Conservation (phyloP, 53 echinoderm and acorn worm species). For the Paracentrotus lividus region DNA sequence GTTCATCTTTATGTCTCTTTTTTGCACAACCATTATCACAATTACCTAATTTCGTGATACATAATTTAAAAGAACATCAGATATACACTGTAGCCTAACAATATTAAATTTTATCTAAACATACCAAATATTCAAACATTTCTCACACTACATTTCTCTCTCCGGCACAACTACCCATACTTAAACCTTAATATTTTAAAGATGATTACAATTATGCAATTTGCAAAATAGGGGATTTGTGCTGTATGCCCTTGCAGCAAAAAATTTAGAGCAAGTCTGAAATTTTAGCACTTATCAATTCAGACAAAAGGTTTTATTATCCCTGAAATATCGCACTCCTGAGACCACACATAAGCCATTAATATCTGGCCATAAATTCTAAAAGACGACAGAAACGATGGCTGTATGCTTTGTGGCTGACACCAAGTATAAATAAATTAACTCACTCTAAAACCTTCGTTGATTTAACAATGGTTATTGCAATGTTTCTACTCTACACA, state of each 20-base stretch:
- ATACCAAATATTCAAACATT: background rate
- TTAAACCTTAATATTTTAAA: background rate
- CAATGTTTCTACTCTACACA: background rate
- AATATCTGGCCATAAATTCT: background rate
- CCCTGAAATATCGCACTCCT: background rate
- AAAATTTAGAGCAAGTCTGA: background rate
- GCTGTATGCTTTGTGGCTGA: slow-evolving; percentile 2
- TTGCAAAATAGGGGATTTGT: background rate
- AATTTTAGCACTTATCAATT: background rate
- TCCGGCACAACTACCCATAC: background rate
- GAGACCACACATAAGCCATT: background rate
- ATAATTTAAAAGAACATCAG: background rate
- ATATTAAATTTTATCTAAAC: background rate
- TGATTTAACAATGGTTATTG: background rate
- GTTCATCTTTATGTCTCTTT: background rate
- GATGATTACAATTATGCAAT: background rate
- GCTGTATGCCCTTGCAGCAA: background rate
- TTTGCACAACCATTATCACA: background rate
- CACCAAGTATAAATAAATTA: slow-evolving; percentile 6
- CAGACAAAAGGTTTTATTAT: background rate
- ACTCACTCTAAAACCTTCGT: background rate
- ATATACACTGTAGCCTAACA: background rate
- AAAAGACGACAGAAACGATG: background rate
- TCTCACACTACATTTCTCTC: background rate
- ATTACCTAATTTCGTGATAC: background rate